These are phyloP conservation scores for Cryptoprocta ferox DNA, from an alignment of 2,797 vertebrate species.

Conservation along the genomic window DNA sequence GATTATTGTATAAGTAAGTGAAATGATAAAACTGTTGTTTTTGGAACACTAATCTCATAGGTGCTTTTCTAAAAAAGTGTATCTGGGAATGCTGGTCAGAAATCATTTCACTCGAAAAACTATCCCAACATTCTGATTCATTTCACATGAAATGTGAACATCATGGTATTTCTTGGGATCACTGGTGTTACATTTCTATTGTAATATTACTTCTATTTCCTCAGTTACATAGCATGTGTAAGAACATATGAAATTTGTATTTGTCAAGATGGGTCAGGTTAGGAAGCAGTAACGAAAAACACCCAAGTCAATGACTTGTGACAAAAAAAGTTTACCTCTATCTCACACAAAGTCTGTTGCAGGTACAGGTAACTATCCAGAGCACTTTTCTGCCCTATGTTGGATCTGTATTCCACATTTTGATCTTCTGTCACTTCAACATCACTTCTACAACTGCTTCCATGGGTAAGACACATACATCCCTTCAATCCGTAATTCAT, in stretches of 20 bases:
- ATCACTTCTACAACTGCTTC: background rate
- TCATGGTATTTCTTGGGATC: background rate
- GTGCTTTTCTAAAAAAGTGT: conserved; percentile 10
- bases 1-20: background rate
- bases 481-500: background rate
- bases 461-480: background rate
- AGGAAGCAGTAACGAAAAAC: background rate
- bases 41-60: background rate
- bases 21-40: conserved; percentile 11
- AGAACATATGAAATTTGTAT: background rate
- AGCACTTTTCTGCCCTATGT: background rate
- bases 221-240: background rate
- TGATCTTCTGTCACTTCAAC: background rate
- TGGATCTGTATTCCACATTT: background rate
- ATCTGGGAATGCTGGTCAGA: background rate
- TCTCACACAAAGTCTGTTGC: background rate
- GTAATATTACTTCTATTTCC: background rate
- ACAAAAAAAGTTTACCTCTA: background rate
- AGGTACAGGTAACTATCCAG: background rate
- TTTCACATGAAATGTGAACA: background rate
- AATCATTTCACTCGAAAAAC: background rate
- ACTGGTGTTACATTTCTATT: background rate
- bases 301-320: background rate
- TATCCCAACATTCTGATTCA: background rate
- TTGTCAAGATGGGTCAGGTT: background rate